Conservation (phyloP, 2,113 vertebrate species). For the Pongo abelii region DNA sequence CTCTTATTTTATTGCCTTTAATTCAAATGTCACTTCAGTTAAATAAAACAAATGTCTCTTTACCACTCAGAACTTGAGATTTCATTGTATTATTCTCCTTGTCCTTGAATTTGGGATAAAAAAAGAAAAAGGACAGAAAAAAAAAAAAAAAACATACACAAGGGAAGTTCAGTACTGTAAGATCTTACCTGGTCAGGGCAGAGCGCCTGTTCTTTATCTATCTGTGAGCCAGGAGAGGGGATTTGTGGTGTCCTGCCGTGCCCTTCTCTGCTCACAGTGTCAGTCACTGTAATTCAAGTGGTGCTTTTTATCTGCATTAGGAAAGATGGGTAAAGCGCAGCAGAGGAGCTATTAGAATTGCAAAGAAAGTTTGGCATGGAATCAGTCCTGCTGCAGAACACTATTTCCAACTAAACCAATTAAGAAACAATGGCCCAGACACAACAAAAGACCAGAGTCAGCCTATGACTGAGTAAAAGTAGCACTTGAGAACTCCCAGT, state of each 20-base stretch:
- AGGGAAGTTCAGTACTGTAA: background rate
- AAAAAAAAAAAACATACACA: too few relatives aligned
- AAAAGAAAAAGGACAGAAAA: background rate
- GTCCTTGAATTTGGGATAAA: background rate
- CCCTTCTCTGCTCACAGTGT: background rate
- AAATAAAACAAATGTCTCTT: conserved; percentile 47
- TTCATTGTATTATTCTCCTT: conserved; percentile 18
- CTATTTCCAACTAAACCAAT: background rate
- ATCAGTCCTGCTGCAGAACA: background rate
- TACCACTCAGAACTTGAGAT: conserved; percentile 3
- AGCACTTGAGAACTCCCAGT: background rate
- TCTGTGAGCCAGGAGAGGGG: background rate
- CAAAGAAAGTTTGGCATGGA: background rate
- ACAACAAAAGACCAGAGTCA: background rate
- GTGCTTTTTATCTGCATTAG: background rate
- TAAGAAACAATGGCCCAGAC: background rate
- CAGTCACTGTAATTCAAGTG: background rate
- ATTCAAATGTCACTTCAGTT: conserved; percentile 52
- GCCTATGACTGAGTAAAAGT: background rate
- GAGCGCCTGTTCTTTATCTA: background rate
- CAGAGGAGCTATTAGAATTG: background rate
- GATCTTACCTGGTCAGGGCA: background rate
- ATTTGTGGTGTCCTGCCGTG: too few relatives aligned
- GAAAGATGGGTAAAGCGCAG: background rate
- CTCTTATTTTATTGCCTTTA: conserved; percentile 67